Evolutionary conservation across 2,797 vertebrate genomes (phyloP), one percentile per base, ranked within the genome.

Genomic region (Falco concolor): DNA sequence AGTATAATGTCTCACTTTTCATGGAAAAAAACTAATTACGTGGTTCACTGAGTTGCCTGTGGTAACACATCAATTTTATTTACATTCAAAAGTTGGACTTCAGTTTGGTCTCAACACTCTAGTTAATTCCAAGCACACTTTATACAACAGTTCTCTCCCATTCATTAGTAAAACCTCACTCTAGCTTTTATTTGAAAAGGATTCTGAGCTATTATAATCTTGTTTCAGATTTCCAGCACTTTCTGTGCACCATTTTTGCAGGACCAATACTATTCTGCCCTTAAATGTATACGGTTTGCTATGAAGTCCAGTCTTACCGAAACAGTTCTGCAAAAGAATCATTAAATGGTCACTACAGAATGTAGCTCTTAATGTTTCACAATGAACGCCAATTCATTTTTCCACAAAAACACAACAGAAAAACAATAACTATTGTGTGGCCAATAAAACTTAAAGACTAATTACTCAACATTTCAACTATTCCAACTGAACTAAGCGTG

Each of bases 21-120:
- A 95, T 19, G 90, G 94, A 92, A 97, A 96, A 95, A 97, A 96
- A 32, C 88, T 95, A 94, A 98, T 98, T 97, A 98, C 57, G 87
- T 74, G 96, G 97, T 97, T 98, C 96, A 97, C 94, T 61, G 94
- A 97, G 86, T 87, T 93, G 97, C 97, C 97, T 97, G 84, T 96
- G 95, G 96, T 96, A 97, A 97, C 96, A 95, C 90, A 96, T 96
- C 63, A 32, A 97, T 97, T 98, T 97, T 98, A 98, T 97, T 98
- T 97, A 98, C 96, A 97, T 96, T 96, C 93, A 75, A 47, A 97
- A 98, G 96, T 93, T 96, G 97, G 93, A 96, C 85, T 94, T 94
- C 45, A 93, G 79, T 72, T 95, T 84, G 73, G 89, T 96, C 91
- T 96, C 92, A 47, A 78, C 94, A 83, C 68, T 76, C 69, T 24